Evolutionary conservation across 2,113 vertebrate genomes (phyloP), one percentile per base, ranked within the genome.

Genomic region (Corythaeola cristata): DNA sequence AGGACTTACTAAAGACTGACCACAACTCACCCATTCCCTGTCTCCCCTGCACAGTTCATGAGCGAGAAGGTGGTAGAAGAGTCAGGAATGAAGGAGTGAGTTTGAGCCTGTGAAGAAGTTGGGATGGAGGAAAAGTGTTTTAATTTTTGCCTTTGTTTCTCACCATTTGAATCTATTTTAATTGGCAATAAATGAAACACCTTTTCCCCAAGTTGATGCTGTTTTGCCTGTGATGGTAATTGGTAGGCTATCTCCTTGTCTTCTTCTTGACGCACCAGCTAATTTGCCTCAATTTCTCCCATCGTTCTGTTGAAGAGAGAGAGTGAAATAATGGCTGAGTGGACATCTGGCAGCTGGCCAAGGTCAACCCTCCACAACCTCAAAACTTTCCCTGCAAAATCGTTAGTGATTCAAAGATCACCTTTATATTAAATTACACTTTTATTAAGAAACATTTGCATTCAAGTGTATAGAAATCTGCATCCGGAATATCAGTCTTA

Each of bases 11-110:
- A n/a, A 67, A 62, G n/a, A 11, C 32, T 28, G 44, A 76, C 50
- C 17, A 63, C 12, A 49, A 7, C 1, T 1, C 1, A 9, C 19
- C 41, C 5, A 30, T 45, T 75, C 12, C 30, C 10, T 19, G 50
- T 59, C 7, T 73, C 16, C 8, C 12, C 16, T n/a, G 8, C n/a
- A 28, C 4, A 0, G 15, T 22, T 73, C 39, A 35, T 37, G 8
- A 21, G 4, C 7, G 6, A 28, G 15, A 91, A 55, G 8, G 22
- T 26, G 7, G 14, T 35, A 72, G 32, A 71, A 71, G 10, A 37
- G 8, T 53, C 1, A 3, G 19, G 60, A 94, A 74, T 23, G 14
- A 66, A 33, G 19, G 32, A 45, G 8, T 28, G 27, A 37, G 3
- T 53, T 67, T 76, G 63, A 88, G 10, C 6, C 30, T 53, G 41